Conservation (phyloP, 2,888 invertebrate species). For the Drosophila heteroneura region DNA sequence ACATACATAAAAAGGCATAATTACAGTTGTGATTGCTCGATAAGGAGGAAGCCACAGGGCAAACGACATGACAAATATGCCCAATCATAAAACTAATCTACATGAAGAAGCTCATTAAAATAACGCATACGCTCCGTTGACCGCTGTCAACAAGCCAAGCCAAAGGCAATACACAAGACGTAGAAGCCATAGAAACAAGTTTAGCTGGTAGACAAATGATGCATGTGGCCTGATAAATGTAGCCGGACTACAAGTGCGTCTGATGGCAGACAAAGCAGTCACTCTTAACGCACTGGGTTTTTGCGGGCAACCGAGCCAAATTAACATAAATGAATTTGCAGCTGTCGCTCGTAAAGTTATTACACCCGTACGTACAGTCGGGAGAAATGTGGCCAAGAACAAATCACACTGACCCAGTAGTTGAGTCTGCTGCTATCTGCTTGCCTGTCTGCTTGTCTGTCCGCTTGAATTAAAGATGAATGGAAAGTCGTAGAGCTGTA, state of each 20-base stretch:
- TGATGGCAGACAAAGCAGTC: slow-evolving; percentile 22
- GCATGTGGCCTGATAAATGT: slow-evolving; percentile 45
- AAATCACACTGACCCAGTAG: slow-evolving; percentile 73
- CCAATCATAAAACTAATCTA: slow-evolving; percentile 79
- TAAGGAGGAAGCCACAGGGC: not conserved
- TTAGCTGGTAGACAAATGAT: slow-evolving; percentile 59
- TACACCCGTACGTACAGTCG: slow-evolving; percentile 49
- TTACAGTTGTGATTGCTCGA: slow-evolving; percentile 57
- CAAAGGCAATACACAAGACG: slow-evolving; percentile 44
- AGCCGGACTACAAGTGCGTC: slow-evolving; percentile 37
- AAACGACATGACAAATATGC: slow-evolving; percentile 62
- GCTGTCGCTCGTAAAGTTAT: slow-evolving; percentile 70
- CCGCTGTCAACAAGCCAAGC: slow-evolving; percentile 56
- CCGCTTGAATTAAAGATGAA: slow-evolving; percentile 66
- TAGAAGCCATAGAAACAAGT: not conserved
- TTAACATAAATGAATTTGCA: slow-evolving; percentile 81
- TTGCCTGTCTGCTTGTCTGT: slow-evolving; percentile 2
- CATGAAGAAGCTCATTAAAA: slow-evolving; percentile 76
- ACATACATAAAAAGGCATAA: slow-evolving; percentile 43
- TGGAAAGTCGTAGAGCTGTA: slow-evolving; percentile 40
- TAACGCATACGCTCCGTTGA: slow-evolving; percentile 70
- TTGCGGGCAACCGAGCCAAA: slow-evolving; percentile 71
- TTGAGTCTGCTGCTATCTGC: slow-evolving; percentile 27
- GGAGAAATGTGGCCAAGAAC: slow-evolving; percentile 61
- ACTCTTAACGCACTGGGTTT: slow-evolving; percentile 30